Base-by-base conservation (phyloP, 2,888 invertebrate genomes). In the Crematogaster levior region DNA sequence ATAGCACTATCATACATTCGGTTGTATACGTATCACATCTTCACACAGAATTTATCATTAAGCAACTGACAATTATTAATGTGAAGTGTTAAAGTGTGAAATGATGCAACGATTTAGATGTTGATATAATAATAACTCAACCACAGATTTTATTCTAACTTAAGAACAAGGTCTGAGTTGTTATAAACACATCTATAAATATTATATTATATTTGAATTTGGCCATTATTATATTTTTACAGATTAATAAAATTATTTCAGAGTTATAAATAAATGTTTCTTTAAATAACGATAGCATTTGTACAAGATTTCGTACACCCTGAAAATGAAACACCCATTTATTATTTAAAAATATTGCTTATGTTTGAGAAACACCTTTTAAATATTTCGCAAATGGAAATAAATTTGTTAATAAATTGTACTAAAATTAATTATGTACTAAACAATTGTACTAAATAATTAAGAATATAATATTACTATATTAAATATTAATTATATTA, bases 1-100 rank as follows among this genome's bases (percentile, higher is more conserved):
- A 61, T 74, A 70, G 82, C 70, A 84, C 73, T 79, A 81, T 77
- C 75, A 66, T 51, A 65, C 68, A 15, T 30, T 80, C 80, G 18
- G 1, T 10, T 18, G 5, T 1, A 61, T 61, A 63, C 1, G 3
- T 21, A 63, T 63, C 7, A 63, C 18, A 51, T 40, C 58, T 72
- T 40, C 24, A 15, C 72, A 24, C 37, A 5, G 30, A 53, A 72
- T 37, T 15, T 72, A 43, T 40, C 63, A 15, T 63, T 18, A 40
- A 63, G 9, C 63, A 37, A 63, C 15, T 43, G 18, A 21, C 9
- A 63, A 63, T 63, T 3, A 18, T 21, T 63, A 21, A 63, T 15
- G 40, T 15, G 21, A 43, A 65, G 15, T 15, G 5, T 63, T 37
- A 40, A 24, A 61, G 40, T 63, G 21, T 24, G 37, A 40, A 63